Percentiles rank a stretch among this genome's conserved stretches.
These are phyloP conservation scores for Cygnus olor DNA, from an alignment of 2,797 vertebrate genomes.

Conservation along the genomic window DNA sequence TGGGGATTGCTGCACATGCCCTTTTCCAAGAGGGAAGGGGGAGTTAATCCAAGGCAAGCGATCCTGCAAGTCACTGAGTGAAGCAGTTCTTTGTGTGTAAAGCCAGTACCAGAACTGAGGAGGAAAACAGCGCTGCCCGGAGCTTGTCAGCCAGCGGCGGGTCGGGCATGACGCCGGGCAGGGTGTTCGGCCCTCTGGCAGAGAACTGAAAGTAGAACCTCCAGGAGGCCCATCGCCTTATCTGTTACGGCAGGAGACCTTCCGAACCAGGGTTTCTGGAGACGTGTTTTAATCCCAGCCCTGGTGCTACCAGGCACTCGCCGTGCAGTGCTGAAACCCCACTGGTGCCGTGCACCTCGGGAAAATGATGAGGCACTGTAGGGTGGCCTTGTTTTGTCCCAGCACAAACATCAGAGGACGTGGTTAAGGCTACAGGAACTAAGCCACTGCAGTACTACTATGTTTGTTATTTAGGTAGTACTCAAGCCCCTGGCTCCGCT, in stretches of 20 bases:
- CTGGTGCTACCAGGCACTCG: background rate
- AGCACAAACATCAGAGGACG: background rate
- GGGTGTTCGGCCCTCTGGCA: background rate
- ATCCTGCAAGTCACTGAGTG: background rate
- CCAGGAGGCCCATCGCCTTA: background rate
- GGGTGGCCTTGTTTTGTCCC: background rate
- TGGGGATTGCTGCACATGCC: background rate
- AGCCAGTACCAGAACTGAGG: background rate
- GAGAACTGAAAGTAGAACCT: background rate
- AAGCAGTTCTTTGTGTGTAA: background rate
- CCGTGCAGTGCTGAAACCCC: background rate
- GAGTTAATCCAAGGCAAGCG: background rate
- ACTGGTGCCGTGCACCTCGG: background rate
- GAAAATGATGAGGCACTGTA: background rate
- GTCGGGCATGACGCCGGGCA: background rate
- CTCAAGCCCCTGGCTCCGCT: background rate
- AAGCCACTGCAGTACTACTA: background rate
- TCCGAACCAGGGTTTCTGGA: background rate
- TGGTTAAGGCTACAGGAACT: constrained; percentile 36
- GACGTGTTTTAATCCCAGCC: background rate
- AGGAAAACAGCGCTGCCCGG: background rate
- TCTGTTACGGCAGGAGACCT: background rate
- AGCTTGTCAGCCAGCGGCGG: background rate
- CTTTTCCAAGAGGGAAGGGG: background rate
- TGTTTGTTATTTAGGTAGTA: background rate